These are phyloP conservation scores for Acromyrmex echinatior DNA, from an alignment of 1,140 invertebrate genomes.

Conservation along the genomic window DNA sequence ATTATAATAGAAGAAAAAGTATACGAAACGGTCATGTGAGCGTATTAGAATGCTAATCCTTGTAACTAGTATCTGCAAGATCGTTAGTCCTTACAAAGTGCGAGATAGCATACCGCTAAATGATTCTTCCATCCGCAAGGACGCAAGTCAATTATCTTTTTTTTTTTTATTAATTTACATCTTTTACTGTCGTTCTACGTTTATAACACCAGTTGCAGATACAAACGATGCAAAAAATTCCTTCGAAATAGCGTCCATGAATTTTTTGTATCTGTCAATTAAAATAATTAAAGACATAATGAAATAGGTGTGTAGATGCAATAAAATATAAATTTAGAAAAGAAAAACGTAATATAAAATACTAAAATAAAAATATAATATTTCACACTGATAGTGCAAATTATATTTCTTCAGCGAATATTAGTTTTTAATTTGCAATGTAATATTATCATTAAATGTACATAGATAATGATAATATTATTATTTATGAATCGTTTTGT, in stretches of 20 bases:
- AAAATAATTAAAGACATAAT: background rate
- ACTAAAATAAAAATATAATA: background rate
- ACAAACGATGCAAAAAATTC: slow-evolving; percentile 36
- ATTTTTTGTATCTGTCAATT: slow-evolving; percentile 24
- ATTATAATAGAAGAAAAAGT: background rate
- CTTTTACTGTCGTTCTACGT: slow-evolving; percentile 16
- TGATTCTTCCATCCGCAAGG: slow-evolving; percentile 61
- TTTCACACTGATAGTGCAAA: background rate
- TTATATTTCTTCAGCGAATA: background rate
- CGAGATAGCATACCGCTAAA: slow-evolving; percentile 44
- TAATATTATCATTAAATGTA: background rate
- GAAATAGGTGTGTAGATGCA: background rate
- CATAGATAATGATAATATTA: background rate
- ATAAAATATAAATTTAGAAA: background rate
- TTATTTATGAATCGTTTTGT: background rate
- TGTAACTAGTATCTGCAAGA: slow-evolving; percentile 41
- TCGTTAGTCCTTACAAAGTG: slow-evolving; percentile 38
- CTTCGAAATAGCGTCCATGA: slow-evolving; percentile 9
- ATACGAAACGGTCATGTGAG: slow-evolving; percentile 20
- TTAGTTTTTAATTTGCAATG: background rate
- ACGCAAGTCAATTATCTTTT: slow-evolving; percentile 45
- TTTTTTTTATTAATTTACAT: slow-evolving; percentile 33
- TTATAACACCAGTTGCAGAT: slow-evolving; percentile 13
- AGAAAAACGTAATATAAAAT: background rate
- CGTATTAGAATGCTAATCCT: slow-evolving; percentile 49